Evolutionary conservation across 2,797 vertebrate species (phyloP).

Genomic region (Etheostoma nigrum): DNA sequence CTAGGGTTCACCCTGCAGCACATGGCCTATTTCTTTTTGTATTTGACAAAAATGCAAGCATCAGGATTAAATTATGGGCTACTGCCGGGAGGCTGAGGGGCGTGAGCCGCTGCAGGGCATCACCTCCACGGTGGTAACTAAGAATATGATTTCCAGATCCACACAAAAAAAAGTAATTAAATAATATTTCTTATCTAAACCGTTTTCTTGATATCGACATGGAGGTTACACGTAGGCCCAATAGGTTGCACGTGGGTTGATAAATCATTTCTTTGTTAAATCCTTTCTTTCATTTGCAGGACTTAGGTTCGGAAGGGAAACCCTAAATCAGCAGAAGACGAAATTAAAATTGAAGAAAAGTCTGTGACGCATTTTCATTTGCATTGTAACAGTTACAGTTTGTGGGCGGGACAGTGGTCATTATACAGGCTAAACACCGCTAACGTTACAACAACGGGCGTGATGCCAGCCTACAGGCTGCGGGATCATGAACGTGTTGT

Average conservation of each 20-base stretch:
- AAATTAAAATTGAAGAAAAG: conserved; percentile 49
- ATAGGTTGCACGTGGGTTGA: not conserved
- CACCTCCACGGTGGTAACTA: conserved; percentile 43
- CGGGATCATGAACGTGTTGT: not conserved
- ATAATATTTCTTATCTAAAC: not conserved
- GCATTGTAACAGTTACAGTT: conserved; percentile 64
- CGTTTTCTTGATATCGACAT: not conserved
- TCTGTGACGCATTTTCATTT: conserved; percentile 79
- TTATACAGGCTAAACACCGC: conserved; percentile 46
- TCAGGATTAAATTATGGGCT: conserved; percentile 40
- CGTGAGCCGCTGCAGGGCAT: conserved; percentile 64
- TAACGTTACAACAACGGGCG: conserved; percentile 26
- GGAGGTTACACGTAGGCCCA: not conserved
- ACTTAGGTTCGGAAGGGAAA: not conserved
- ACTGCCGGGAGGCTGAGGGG: conserved; percentile 30
- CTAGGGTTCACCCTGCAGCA: not conserved
- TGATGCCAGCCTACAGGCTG: conserved; percentile 4
- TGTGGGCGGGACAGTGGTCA: conserved; percentile 74
- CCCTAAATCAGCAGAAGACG: conserved; percentile 1
- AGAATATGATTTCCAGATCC: not conserved
- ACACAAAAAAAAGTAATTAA: conserved; percentile 6
- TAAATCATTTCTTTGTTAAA: too few species aligned
- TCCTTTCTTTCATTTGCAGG: not conserved
- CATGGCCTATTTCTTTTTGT: not conserved
- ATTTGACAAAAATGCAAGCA: not conserved